Evolutionary conservation across 2,888 invertebrate species (phyloP), one percentile per base, ranked within the genome.

Genomic region (Allacma fusca): DNA sequence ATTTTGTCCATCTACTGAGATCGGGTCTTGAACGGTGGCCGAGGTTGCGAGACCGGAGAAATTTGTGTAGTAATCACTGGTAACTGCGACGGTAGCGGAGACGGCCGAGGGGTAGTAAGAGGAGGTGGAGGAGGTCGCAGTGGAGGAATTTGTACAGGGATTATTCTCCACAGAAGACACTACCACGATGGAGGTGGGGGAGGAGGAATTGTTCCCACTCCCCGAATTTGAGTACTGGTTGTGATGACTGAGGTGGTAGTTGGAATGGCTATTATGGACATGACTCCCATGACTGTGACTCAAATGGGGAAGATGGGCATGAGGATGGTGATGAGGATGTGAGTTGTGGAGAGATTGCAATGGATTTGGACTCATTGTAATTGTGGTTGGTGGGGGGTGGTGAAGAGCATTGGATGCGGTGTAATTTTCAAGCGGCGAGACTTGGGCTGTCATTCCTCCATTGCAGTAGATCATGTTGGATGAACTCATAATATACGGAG

Each of bases 1-100:
- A 62, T 94, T 76, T 29, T 64, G n/a, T n/a, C n/a, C 23, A 62
- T 77, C 77, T 9, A 73, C 73, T 23, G 77, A 67, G 19, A 77
- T 73, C 57, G 40, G 29, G 26, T 71, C 71, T 50, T 71, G 71
- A 57, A 94, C 92, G 85, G 92, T 94, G 83, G 95, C 94, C 67
- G 94, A 94, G 62, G 83, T 82, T n/a, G 68, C 74, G 28, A 68
- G 75, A 50, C 69, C 75, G 26, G 79, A 23, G 76, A 76, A 70
- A 72, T 74, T 44, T 81, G 75, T 23, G 83, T 80, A 19, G 83
- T 81, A 7, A 81, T 83, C 57, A 82, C 75, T 40, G 77, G 80
- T 40, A 79, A 80, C 44, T 79, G 78, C 24, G 86, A 24, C 89
- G 88, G 74, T 87, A 86, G 75, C 86, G 85, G 78, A 78, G n/a